phyloP scores from a whole-genome alignment of 1,140 invertebrate species.

The Hirudo medicinalis region DNA sequence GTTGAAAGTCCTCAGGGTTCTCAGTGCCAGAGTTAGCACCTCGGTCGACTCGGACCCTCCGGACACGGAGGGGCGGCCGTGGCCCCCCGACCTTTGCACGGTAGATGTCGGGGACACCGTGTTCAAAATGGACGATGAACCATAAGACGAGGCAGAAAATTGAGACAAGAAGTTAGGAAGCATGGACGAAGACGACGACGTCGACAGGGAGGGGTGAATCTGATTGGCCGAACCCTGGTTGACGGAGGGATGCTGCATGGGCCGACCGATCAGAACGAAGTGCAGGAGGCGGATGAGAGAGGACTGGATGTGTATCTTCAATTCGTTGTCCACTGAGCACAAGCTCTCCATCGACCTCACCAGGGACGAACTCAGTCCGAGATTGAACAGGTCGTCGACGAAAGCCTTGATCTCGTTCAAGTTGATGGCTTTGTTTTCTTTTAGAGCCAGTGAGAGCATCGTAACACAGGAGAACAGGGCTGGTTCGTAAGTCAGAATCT shows the following conservation, averaged over 20 bases:
- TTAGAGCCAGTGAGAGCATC: constrained; percentile 69
- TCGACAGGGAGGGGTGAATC: constrained; percentile 3
- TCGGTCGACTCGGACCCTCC: constrained; percentile 36
- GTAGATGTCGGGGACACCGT: constrained; percentile 29
- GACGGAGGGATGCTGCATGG: constrained; percentile 41
- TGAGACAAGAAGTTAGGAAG: not conserved
- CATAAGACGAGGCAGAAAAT: constrained; percentile 34
- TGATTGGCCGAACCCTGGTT: constrained; percentile 23
- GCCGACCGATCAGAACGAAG: constrained; percentile 74
- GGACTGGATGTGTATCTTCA: constrained; percentile 81
- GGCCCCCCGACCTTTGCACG: not conserved
- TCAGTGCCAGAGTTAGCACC: constrained; percentile 70
- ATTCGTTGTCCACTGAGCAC: constrained; percentile 67
- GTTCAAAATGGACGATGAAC: constrained; percentile 51
- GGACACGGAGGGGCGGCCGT: constrained; percentile 23
- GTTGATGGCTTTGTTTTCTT: constrained; percentile 28
- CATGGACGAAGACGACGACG: not conserved
- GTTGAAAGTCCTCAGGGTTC: constrained; percentile 86
- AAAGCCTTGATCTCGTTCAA: constrained; percentile 7
- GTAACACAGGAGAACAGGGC: constrained; percentile 90
- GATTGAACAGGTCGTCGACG: not conserved
- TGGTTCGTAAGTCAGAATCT: constrained; percentile 57
- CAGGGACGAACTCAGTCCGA: constrained; percentile 54
- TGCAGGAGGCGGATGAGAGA: constrained; percentile 74
- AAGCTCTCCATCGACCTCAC: constrained; percentile 80